Evolutionary conservation across 1,140 invertebrate species (phyloP), one percentile per base, ranked within the genome.

Genomic region (Bombus pyrosoma): DNA sequence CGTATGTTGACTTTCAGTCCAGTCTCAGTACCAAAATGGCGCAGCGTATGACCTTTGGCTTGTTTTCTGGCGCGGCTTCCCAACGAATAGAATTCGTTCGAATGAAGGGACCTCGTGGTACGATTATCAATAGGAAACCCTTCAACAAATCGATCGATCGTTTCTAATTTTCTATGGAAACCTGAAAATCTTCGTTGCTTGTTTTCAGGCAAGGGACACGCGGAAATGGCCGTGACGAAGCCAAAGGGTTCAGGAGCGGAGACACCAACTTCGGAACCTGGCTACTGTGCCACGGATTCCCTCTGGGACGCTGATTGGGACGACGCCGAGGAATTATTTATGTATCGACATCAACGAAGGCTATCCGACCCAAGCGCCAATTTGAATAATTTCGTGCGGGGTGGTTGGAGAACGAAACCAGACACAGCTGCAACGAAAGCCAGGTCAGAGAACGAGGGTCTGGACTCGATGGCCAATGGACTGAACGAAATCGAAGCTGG

Each of bases 211-310:
- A 99, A 99, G 96, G 99, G 99, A 0, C 98, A 99, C 95, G 99
- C 99, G 1, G 99, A 99, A 96, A 99, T 99, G 98, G 99, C 99
- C 8, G 98, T 99, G 39, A 98, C 98, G 6, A 97, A 99, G 94
- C 97, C 98, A 87, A 97, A 98, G 96, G 96, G 97, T 71, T 97
- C 98, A 15, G 99, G 98, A 3, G 98, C 98, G 13, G 99, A 99
- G 94, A 99, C 99, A 5, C 98, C 98, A 4, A 98, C 98, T 86
- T 98, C 98, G n/a, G 98, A 99, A 93, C 98, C 98, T 0, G 98
- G 98, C 32, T 97, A 97, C 89, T 97, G 97, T 91, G 97, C 97
- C 68, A 98, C 97, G 4, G 98, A 98, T 91, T 93, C 92, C 25
- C 96, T 98, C 93, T 98, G 97, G 97, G 98, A 98, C 93, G 96